Conservation (phyloP, 2,888 invertebrate genomes). For the Drosophila picticornis region DNA sequence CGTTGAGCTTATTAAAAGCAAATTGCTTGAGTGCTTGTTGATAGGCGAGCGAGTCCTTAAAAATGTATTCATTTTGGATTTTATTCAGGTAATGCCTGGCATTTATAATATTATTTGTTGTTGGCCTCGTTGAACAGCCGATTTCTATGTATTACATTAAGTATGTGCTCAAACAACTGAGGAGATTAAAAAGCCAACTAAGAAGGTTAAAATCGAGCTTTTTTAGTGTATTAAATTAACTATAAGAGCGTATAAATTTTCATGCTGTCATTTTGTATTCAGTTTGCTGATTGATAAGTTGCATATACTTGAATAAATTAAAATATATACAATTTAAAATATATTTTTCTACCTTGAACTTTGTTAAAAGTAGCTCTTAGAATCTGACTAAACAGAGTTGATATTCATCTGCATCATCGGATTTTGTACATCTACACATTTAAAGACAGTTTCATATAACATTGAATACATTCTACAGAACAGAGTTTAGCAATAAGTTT, state of each 20-base stretch:
- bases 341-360: neutral
- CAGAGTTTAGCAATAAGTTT: neutral
- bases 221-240: neutral
- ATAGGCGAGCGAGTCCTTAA: conserved; percentile 36
- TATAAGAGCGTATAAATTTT: neutral
- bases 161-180: neutral
- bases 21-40: conserved; percentile 48
- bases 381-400: too few species aligned
- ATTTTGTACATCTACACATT: neutral
- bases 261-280: neutral
- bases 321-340: too few species aligned
- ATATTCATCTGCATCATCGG: too few species aligned
- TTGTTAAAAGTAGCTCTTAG: neutral
- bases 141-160: conserved; percentile 2
- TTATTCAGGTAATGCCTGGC: conserved; percentile 24
- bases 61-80: conserved; percentile 39
- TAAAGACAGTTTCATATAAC: neutral
- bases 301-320: too few species aligned
- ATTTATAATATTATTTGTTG: conserved; percentile 15
- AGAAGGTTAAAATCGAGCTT: neutral
- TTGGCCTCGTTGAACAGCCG: neutral
- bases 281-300: neutral
- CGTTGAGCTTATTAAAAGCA: conserved; percentile 54
- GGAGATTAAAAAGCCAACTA: neutral
- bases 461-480: neutral